Percentiles rank a stretch among this genome's conserved stretches.
Conservation (phyloP, 2,797 vertebrate species). For the Typhlichthys eigenmanni region DNA sequence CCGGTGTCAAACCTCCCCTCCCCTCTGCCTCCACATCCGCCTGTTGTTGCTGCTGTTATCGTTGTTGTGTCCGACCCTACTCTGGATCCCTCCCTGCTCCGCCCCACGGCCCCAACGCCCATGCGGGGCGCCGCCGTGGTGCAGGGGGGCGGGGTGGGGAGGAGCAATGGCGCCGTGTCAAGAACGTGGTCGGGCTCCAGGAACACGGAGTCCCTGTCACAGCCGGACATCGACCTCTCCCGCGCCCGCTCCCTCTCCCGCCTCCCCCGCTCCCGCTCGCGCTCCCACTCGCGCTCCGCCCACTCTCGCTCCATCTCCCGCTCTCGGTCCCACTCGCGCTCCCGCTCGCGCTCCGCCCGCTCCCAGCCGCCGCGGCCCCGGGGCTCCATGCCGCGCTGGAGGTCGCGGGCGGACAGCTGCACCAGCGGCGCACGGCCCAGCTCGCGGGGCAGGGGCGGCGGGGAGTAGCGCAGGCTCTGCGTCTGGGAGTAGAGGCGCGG, state of each 20-base stretch:
- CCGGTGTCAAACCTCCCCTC: conserved; percentile 10
- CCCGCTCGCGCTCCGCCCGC: conserved; percentile 64
- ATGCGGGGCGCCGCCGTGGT: conserved; percentile 66
- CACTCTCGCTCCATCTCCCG: conserved; percentile 69
- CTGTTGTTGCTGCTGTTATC: too few species aligned
- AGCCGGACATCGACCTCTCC: conserved; percentile 39
- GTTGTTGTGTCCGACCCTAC: conserved; percentile 45
- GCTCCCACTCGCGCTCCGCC: conserved; percentile 72
- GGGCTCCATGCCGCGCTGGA: conserved; percentile 59
- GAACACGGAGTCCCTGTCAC: conserved; percentile 70
- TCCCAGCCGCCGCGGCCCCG: conserved; percentile 61
- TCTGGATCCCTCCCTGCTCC: conserved; percentile 66
- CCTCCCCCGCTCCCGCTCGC: conserved; percentile 69
- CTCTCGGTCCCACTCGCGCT: conserved; percentile 68
- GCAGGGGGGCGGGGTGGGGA: conserved; percentile 65
- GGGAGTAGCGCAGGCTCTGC: conserved; percentile 72
- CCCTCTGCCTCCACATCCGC: too few species aligned
- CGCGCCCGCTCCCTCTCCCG: conserved; percentile 65
- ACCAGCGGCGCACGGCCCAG: conserved; percentile 59
- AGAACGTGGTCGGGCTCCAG: conserved; percentile 63
- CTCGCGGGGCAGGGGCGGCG: conserved; percentile 67
- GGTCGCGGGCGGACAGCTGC: conserved; percentile 71
- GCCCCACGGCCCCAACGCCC: conserved; percentile 66
- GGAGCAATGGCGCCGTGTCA: conserved; percentile 75
- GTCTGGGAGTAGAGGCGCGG: conserved; percentile 75